Conservation (phyloP, 1,140 invertebrate species). For the Brachionus asplanchnoidis region DNA sequence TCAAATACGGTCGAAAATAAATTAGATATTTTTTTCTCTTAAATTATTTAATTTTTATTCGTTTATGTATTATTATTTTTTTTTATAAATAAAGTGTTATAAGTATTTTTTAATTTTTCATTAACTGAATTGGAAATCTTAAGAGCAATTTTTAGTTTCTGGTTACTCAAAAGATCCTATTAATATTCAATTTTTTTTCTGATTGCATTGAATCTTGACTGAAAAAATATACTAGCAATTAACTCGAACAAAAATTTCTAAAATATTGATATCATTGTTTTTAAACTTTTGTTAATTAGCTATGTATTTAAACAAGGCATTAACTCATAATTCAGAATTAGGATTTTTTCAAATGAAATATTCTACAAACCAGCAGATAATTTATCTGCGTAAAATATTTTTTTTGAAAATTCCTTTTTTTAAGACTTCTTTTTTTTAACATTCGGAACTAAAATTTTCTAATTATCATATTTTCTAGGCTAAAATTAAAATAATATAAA, state of each 20-base stretch:
- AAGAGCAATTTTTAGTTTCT: neutral
- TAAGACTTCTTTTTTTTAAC: too few species aligned
- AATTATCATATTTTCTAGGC: too few species aligned
- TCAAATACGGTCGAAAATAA: conserved; percentile 35
- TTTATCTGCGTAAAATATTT: too few species aligned
- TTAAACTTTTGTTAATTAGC: neutral
- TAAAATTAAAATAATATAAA: too few species aligned
- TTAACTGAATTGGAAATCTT: neutral
- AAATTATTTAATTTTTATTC: neutral
- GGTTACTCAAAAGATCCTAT: neutral
- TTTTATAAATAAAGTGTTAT: neutral
- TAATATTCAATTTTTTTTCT: neutral
- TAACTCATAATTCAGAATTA: neutral
- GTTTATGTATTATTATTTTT: neutral
- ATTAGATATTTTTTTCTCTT: neutral
- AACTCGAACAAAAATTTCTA: neutral
- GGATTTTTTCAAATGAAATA: neutral
- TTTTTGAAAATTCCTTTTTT: too few species aligned
- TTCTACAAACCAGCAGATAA: neutral
- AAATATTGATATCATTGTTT: neutral
- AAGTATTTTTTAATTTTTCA: neutral
- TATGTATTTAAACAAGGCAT: neutral
- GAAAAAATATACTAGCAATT: neutral
- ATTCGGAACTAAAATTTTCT: too few species aligned
- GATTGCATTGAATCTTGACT: neutral